phyloP scores from a whole-genome alignment of 2,888 invertebrate genomes.

The Lutraria lutraria region DNA sequence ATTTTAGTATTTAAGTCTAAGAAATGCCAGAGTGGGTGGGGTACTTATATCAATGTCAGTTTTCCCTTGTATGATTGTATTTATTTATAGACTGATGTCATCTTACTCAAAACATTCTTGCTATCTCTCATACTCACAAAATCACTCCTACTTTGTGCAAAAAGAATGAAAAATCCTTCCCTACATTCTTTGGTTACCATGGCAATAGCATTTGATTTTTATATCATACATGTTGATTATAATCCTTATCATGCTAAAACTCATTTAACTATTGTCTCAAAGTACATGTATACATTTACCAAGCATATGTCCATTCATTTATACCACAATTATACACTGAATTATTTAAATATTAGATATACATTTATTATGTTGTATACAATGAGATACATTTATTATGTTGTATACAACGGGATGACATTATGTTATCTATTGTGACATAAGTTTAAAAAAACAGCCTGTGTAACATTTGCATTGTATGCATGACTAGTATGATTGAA shows the following conservation, averaged over 20 bases:
- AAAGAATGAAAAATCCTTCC: background rate
- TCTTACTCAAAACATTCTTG: background rate
- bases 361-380: too few species aligned
- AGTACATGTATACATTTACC: background rate
- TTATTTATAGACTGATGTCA: background rate
- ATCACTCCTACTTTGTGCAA: background rate
- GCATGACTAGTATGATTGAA: too few species aligned
- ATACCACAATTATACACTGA: background rate
- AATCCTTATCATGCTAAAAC: background rate
- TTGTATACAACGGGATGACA: too few species aligned
- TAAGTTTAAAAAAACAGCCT: too few species aligned
- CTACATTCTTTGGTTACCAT: background rate
- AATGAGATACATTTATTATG: too few species aligned
- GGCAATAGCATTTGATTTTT: background rate
- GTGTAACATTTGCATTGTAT: too few species aligned
- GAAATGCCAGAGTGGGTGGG: background rate
- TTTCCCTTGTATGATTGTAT: background rate
- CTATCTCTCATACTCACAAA: background rate
- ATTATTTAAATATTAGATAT: too few species aligned
- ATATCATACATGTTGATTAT: background rate
- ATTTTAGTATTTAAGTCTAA: too few species aligned
- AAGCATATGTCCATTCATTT: background rate
- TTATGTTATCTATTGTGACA: too few species aligned
- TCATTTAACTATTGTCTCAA: background rate
- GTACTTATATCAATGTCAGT: background rate